Conservation (phyloP, 1,140 invertebrate species). For the Argopecten irradians region DNA sequence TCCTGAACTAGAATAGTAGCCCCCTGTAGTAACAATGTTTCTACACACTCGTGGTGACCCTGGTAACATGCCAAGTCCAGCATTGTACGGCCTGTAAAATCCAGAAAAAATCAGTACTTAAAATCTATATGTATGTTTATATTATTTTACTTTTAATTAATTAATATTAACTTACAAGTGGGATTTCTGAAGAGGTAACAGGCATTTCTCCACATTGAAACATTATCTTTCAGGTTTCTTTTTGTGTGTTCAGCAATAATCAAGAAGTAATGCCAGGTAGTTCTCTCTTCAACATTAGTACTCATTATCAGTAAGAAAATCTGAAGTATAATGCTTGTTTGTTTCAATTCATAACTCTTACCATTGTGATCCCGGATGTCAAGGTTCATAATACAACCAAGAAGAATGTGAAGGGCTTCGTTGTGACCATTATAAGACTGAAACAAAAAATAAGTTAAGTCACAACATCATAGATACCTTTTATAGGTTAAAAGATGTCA, state of each 20-base stretch:
- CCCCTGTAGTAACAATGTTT: slow-evolving; percentile 80
- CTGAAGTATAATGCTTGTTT: too few species aligned
- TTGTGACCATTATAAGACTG: slow-evolving; percentile 80
- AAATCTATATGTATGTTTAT: neutral
- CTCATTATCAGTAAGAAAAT: too few species aligned
- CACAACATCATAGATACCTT: too few species aligned
- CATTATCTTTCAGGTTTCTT: too few species aligned
- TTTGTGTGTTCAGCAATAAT: too few species aligned
- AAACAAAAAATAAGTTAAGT: slow-evolving; percentile 42
- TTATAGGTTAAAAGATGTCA: too few species aligned
- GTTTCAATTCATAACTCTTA: too few species aligned
- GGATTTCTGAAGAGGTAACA: slow-evolving; percentile 9
- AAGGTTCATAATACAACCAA: slow-evolving; percentile 79
- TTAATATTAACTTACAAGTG: neutral
- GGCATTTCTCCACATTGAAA: too few species aligned
- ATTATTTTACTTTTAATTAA: too few species aligned
- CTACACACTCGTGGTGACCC: slow-evolving; percentile 80
- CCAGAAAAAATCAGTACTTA: neutral
- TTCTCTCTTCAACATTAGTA: too few species aligned
- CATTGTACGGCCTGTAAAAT: slow-evolving; percentile 78
- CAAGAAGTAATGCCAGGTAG: too few species aligned
- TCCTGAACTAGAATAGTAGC: slow-evolving; percentile 81
- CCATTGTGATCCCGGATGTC: slow-evolving; percentile 80
- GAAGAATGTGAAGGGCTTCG: slow-evolving; percentile 78
- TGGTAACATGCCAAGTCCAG: slow-evolving; percentile 81